These are phyloP conservation scores for Onychostruthus taczanowskii DNA, from an alignment of 2,113 vertebrate genomes.

Conservation along the genomic window DNA sequence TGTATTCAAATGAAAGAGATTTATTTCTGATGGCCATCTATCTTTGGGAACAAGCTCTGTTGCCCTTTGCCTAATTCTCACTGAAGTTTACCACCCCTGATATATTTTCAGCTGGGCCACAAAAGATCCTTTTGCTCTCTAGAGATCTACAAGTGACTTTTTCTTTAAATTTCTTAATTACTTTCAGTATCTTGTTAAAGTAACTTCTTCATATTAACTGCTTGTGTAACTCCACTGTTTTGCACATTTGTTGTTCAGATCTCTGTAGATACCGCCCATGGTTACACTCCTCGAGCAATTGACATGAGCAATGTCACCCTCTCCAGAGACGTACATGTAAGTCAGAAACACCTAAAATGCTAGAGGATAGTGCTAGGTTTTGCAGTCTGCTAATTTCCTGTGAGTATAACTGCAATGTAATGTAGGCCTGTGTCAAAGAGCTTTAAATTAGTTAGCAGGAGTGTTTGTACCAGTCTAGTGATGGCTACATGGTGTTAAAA, in stretches of 20 bases:
- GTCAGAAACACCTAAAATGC: slow-evolving; percentile 40
- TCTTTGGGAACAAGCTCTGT: not conserved
- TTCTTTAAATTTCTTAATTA: not conserved
- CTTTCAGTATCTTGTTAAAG: not conserved
- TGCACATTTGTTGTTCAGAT: slow-evolving; percentile 67
- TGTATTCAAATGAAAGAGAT: not conserved
- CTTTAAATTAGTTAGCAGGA: not conserved
- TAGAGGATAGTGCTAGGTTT: not conserved
- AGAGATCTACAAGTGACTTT: not conserved
- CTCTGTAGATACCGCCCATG: slow-evolving; percentile 86
- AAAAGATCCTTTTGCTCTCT: not conserved
- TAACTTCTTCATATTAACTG: not conserved
- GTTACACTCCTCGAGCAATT: slow-evolving; percentile 89
- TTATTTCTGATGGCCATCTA: not conserved
- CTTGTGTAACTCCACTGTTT: not conserved
- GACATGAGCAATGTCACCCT: slow-evolving; percentile 98
- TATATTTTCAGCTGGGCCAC: not conserved
- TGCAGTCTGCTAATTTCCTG: not conserved
- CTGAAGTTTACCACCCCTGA: not conserved
- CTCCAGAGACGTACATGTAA: slow-evolving; percentile 91
- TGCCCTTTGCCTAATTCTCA: not conserved
- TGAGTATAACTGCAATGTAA: not conserved
- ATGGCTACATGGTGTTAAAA: not conserved
- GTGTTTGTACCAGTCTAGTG: not conserved
- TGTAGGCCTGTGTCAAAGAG: not conserved